Conservation (phyloP, 2,888 invertebrate genomes). For the Sminthurinus aureus region DNA sequence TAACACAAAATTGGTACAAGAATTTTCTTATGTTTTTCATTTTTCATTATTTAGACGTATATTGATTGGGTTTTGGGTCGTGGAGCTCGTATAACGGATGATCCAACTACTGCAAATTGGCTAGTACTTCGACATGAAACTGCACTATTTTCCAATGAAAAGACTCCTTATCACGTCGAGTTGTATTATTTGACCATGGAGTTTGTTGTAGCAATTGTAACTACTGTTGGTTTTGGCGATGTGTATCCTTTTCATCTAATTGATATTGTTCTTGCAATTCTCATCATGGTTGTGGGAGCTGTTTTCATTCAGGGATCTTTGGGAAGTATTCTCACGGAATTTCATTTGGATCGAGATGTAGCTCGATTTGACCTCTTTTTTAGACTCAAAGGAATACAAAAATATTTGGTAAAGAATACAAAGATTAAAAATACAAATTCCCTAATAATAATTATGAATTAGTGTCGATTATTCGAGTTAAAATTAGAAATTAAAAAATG, state of each 20-base stretch:
- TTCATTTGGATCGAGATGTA: conserved; percentile 47
- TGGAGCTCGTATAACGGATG: background rate
- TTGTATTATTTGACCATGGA: conserved; percentile 26
- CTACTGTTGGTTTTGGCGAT: conserved; percentile 47
- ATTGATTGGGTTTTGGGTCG: conserved; percentile 28
- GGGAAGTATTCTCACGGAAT: conserved; percentile 46
- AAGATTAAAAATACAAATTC: no score
- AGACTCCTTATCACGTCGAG: background rate
- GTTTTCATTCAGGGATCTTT: conserved; percentile 48
- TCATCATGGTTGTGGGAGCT: conserved; percentile 46
- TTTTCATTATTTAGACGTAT: background rate
- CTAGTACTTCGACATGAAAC: background rate
- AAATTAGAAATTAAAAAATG: conserved; percentile 3
- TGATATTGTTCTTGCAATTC: conserved; percentile 26
- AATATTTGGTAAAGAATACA: conserved; percentile 35
- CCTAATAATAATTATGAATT: background rate
- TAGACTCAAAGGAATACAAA: conserved; percentile 43
- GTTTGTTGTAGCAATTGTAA: conserved; percentile 46
- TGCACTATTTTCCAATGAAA: background rate
- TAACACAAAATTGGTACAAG: background rate
- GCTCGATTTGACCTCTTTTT: conserved; percentile 51
- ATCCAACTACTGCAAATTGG: conserved; percentile 1
- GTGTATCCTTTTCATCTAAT: background rate
- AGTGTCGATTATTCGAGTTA: background rate
- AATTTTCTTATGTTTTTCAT: background rate